These are phyloP conservation scores for Chloroceryle aenea DNA, from an alignment of 2,113 vertebrate species.

Conservation along the genomic window DNA sequence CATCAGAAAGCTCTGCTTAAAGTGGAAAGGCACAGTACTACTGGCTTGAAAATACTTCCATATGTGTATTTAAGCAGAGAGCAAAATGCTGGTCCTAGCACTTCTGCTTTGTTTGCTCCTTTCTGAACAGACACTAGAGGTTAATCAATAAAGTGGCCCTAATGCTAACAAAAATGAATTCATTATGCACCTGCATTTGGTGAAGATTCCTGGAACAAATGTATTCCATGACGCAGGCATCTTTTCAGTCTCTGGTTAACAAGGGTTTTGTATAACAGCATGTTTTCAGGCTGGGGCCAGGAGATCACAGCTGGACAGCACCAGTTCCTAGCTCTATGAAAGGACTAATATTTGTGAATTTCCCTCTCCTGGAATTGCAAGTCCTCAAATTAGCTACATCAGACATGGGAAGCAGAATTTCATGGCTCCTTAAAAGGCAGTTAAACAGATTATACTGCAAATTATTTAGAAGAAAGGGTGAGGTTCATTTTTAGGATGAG, in stretches of 20 bases:
- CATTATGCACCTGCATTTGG: background rate
- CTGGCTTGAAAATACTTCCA: conserved; percentile 32
- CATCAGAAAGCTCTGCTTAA: background rate
- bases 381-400: conserved; percentile 41
- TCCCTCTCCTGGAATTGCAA: conserved; percentile 32
- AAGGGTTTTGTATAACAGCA: conserved; percentile 16
- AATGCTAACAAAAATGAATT: background rate
- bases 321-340: conserved; percentile 22
- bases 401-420: conserved; percentile 43
- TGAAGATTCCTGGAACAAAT: conserved; percentile 25
- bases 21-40: background rate
- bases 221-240: background rate
- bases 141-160: background rate
- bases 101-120: background rate
- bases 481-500: conserved; percentile 6
- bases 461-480: background rate
- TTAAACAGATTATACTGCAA: conserved; percentile 42
- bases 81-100: fast-evolving
- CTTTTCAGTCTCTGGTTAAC: conserved; percentile 19
- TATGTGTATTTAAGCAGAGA: background rate
- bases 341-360: conserved; percentile 42
- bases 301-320: conserved; percentile 55
- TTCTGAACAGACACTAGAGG: background rate
- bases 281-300: conserved; percentile 12
- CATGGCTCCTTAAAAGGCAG: conserved; percentile 56